Base-by-base conservation (phyloP, 2,113 vertebrate genomes). In the Grallaria varia region DNA sequence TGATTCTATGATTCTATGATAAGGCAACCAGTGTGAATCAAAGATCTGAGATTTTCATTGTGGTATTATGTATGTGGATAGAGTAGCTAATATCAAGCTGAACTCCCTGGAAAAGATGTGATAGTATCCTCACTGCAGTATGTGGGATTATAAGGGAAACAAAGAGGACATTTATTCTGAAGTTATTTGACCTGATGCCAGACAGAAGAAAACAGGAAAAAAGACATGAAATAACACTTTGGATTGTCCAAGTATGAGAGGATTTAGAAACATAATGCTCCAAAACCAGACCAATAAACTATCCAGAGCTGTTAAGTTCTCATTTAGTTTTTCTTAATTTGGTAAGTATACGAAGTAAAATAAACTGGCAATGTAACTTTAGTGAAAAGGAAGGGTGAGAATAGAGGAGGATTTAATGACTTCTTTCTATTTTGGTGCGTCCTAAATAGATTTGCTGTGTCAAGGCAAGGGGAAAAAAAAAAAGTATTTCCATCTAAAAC, bases 401-500 rank as follows among this genome's bases (percentile, higher is more conserved):
- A 63, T 2, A 88, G 42, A 87, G 40, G 50, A 77, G 80, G 25
- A 77, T 72, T 89, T 86, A 19, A 33, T 53, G 4, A 62, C 60
- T 87, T 89, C 42, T 68, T 93, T 90, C 64, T 86, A 18, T 69
- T 82, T 90, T 5, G 5, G 30, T 50, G 33, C 21, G 50, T 76
- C 19, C 50, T 63, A 93, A 90, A 72, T 35, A 85, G 35, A 77
- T 73, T 73, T 75, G 28, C 23, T 73, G 13, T n/a, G 5, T 39
- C 67, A 71, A 91, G 35, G 10, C 49, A 91, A 90, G 49, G n/a
- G n/a, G n/a, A n/a, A n/a, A 52, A 87, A 94, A 27, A 95, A 24
- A 52, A 50, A 0, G 3, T 35, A 47, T 86, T 58, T 94, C 11
- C 4, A 85, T 90, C 50, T 53, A 77, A 87, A 74, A 94, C 9